A percentile compares a stretch with the other conserved stretches of the same genome.
phyloP scores from a whole-genome alignment of 2,797 vertebrate species.

The Lacerta agilis region DNA sequence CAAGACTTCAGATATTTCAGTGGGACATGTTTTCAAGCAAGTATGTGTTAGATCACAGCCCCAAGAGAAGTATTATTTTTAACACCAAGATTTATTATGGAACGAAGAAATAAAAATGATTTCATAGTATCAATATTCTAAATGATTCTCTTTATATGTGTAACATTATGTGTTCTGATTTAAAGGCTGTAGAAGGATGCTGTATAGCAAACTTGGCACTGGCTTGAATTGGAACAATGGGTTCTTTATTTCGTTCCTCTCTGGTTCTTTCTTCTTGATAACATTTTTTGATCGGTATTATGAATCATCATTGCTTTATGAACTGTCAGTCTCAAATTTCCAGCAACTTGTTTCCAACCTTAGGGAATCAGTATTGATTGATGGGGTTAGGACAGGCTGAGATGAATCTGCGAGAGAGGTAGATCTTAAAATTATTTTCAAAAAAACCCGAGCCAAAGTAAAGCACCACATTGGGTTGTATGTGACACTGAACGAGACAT shows the following conservation, averaged over 20 bases:
- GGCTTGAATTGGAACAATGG: neutral
- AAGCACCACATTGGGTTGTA: neutral
- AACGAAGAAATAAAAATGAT: neutral
- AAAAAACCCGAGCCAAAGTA: neutral
- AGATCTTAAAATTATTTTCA: too few species aligned
- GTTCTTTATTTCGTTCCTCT: neutral
- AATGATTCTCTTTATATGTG: neutral
- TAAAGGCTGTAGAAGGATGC: neutral
- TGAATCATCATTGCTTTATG: conserved; percentile 1
- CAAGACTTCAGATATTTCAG: neutral
- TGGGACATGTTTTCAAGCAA: neutral
- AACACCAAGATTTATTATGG: neutral
- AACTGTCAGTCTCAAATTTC: neutral
- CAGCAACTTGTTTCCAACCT: neutral
- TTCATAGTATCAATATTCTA: neutral
- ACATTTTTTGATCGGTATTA: neutral
- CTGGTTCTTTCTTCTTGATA: neutral
- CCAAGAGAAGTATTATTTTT: neutral
- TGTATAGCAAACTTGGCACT: neutral
- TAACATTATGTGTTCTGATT: too few species aligned
- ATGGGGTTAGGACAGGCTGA: neutral
- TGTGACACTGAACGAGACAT: neutral
- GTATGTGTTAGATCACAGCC: neutral
- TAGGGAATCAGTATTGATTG: conserved; percentile 1
- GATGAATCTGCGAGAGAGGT: neutral